Base-by-base conservation (phyloP, 2,888 invertebrate genomes). In the Ganaspis brasiliensis region DNA sequence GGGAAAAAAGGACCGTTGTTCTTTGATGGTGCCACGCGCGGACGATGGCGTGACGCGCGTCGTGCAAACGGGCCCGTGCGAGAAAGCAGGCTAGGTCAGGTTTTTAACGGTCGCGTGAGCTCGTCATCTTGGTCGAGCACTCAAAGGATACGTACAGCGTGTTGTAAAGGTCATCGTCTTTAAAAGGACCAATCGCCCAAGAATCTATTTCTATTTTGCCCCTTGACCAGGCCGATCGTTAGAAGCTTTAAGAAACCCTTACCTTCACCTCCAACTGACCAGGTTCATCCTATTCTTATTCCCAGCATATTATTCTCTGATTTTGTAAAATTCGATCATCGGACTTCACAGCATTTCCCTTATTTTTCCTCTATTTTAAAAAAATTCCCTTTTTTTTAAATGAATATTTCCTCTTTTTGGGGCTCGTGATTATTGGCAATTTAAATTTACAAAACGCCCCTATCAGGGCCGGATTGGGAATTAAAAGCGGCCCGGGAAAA, bases 41-140 rank as follows among this genome's bases (percentile, higher is more conserved):
- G 83, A 86, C 83, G 86, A 85, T 87, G 84, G 85, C 87, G 87
- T 87, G 86, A 79, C 79, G 79, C 77, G 80, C 75, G 80, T 67
- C 67, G 45, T 67, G 67, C 45, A 67, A 67, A 67, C 45, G 78
- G 81, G 77, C 80, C 87, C 85, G 79, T 78, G 78, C 77, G 76
- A 63, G 81, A 79, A 81, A 84, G 85, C 87, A 86, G 86, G 88
- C 86, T 88, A 88, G 88, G 89, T 89, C 89, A 89, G 88, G 88
- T 88, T 89, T 88, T 87, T 88, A 88, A 88, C 87, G 89, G 87
- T 88, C 88, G 88, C 88, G 89, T 89, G 88, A 86, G 87, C 89
- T 85, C 89, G 88, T 89, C 87, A 88, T 87, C 88, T 87, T 87
- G 88, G 88, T 88, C 88, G 89, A 85, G 79, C 77, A 77, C 78